Percentiles rank a stretch among this genome's conserved stretches.
Conservation (phyloP, 1,140 invertebrate species). For the Nomia melanderi region DNA sequence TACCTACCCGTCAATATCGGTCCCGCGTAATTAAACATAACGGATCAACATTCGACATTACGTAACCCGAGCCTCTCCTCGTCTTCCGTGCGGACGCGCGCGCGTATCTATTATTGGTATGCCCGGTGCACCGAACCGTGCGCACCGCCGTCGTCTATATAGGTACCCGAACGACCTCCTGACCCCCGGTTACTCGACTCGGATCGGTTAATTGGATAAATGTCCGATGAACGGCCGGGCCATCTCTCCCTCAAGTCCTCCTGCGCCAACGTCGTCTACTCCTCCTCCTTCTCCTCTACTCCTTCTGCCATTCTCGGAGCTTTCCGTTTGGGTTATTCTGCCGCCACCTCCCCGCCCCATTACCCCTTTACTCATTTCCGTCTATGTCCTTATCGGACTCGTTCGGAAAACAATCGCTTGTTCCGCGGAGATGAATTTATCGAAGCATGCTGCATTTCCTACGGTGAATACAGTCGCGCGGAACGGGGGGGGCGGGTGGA, state of each 20-base stretch:
- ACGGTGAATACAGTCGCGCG: not conserved
- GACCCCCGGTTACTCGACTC: constrained; percentile 71
- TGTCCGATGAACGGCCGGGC: constrained; percentile 77
- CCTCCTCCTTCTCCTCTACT: constrained; percentile 46
- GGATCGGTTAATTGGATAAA: constrained; percentile 81
- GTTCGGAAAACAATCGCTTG: constrained; percentile 76
- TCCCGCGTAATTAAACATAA: constrained; percentile 80
- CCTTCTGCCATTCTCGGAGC: constrained; percentile 45
- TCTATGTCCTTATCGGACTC: constrained; percentile 75
- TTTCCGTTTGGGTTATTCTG: constrained; percentile 42
- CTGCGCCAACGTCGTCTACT: constrained; percentile 40
- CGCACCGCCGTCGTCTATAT: constrained; percentile 50
- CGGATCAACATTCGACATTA: constrained; percentile 78
- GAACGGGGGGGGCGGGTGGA: not conserved
- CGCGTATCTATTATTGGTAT: constrained; percentile 34
- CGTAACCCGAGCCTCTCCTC: constrained; percentile 33
- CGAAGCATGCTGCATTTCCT: constrained; percentile 64
- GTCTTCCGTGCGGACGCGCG: constrained; percentile 36
- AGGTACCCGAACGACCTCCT: constrained; percentile 71
- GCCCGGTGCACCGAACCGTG: constrained; percentile 16
- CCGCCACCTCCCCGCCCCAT: constrained; percentile 40
- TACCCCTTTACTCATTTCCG: constrained; percentile 74
- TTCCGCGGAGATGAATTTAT: constrained; percentile 75
- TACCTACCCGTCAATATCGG: constrained; percentile 78
- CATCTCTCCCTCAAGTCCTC: constrained; percentile 48